phyloP scores from a whole-genome alignment of 2,888 invertebrate species.

The Orthosia incerta region DNA sequence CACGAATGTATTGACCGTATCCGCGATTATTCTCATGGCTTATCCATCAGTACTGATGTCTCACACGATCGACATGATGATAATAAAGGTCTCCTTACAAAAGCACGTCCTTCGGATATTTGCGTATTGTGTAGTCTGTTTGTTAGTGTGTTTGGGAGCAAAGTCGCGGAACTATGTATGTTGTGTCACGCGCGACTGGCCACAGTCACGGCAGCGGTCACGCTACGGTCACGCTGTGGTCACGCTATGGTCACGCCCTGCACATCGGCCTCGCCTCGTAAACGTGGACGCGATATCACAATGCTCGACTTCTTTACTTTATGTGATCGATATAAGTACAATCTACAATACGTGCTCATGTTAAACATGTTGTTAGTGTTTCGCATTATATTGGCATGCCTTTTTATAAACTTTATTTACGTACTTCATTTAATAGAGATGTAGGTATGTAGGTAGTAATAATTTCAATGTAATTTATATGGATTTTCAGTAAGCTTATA shows the following conservation, averaged over 20 bases:
- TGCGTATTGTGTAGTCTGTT: conserved; percentile 61
- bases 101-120: conserved; percentile 62
- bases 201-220: conserved; percentile 77
- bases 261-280: conserved; percentile 87
- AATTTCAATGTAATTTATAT: neutral
- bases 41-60: conserved; percentile 1
- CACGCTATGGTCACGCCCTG: conserved; percentile 83
- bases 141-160: conserved; percentile 66
- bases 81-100: conserved; percentile 47
- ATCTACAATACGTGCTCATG: conserved; percentile 52
- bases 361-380: conserved; percentile 53
- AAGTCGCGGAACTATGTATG: conserved; percentile 75
- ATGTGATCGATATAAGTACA: conserved; percentile 68
- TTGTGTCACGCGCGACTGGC: conserved; percentile 78
- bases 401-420: conserved; percentile 38
- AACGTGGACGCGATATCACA: conserved; percentile 81
- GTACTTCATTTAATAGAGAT: neutral
- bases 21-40: neutral
- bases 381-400: conserved; percentile 37
- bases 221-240: conserved; percentile 75
- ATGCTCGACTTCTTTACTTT: conserved; percentile 79
- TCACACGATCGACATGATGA: no score
- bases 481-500: neutral
- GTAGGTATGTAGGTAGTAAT: neutral
- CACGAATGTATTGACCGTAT: neutral